Percentiles rank a stretch among this genome's conserved stretches.
These are phyloP conservation scores for Myotis yumanensis DNA, from an alignment of 2,113 vertebrate species.

Conservation along the genomic window DNA sequence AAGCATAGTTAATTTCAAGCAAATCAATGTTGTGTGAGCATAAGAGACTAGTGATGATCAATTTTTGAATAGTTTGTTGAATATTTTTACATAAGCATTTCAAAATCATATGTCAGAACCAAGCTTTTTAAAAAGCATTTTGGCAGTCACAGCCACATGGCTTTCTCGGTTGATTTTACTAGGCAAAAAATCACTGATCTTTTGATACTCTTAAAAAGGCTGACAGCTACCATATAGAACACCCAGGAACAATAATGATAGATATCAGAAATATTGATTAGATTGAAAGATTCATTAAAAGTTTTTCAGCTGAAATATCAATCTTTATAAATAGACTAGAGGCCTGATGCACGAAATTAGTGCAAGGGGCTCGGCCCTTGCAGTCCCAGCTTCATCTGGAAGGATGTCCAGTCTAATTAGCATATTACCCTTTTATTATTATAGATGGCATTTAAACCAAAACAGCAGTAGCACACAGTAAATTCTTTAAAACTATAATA, in stretches of 20 bases:
- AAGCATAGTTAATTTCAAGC: slow-evolving; percentile 18
- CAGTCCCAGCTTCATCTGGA: too few species aligned
- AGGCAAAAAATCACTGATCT: not conserved
- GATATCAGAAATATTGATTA: slow-evolving; percentile 36
- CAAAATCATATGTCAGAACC: slow-evolving; percentile 33
- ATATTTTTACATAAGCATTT: slow-evolving; percentile 37
- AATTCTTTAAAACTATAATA: not conserved
- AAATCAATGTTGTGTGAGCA: slow-evolving; percentile 1
- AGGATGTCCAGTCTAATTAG: too few species aligned
- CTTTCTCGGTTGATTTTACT: slow-evolving; percentile 49
- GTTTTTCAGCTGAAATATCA: slow-evolving; percentile 52
- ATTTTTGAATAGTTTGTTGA: not conserved
- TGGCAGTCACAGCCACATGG: slow-evolving; percentile 27
- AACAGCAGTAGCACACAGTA: not conserved
- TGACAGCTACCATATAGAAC: slow-evolving; percentile 7
- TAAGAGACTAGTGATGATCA: not conserved
- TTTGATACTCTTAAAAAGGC: slow-evolving; percentile 26
- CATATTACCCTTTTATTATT: too few species aligned
- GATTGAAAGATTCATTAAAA: slow-evolving; percentile 44
- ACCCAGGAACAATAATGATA: slow-evolving; percentile 20
- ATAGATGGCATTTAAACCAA: not conserved
- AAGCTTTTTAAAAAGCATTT: slow-evolving; percentile 35
- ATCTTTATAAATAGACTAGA: slow-evolving; percentile 29
- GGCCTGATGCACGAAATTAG: too few species aligned
- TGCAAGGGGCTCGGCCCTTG: too few species aligned